These are phyloP conservation scores for Pseudochirops corinnae DNA, from an alignment of 2,797 vertebrate species.

Conservation along the genomic window DNA sequence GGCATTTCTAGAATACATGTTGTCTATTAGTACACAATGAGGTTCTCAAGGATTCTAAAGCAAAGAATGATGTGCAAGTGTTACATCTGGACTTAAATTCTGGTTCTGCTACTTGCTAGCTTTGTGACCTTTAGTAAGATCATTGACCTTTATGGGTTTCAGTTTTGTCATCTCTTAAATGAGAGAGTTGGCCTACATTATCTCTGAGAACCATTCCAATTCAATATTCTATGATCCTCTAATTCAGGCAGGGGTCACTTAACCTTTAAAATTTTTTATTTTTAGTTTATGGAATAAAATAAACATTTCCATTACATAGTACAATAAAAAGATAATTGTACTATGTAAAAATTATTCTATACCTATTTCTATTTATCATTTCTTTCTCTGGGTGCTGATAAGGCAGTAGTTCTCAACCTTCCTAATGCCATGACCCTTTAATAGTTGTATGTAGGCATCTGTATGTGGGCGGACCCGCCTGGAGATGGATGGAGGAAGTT, in stretches of 20 bases:
- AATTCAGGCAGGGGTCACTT: background rate
- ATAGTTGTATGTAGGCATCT: too few relatives aligned
- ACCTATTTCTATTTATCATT: background rate
- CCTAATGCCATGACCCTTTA: too few relatives aligned
- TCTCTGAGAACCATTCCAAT: background rate
- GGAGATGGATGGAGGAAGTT: too few relatives aligned
- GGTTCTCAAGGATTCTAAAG: background rate
- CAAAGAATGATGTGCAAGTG: background rate
- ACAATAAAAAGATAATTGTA: background rate
- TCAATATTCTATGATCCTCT: background rate
- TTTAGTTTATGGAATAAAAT: background rate
- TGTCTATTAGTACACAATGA: background rate
- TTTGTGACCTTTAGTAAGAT: background rate
- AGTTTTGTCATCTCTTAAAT: background rate
- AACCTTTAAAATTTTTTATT: background rate
- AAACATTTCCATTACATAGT: background rate
- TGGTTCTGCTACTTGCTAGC: background rate
- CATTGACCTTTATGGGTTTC: background rate
- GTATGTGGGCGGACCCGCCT: too few relatives aligned
- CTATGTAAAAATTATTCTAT: background rate
- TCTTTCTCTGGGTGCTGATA: background rate
- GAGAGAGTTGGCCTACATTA: background rate
- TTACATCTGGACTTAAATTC: background rate
- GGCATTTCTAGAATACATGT: background rate
- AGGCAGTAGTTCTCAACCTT: too few relatives aligned